Percentiles rank a stretch among this genome's conserved stretches.
phyloP scores from a whole-genome alignment of 2,888 invertebrate genomes.

The Gastrophysa polygoni region DNA sequence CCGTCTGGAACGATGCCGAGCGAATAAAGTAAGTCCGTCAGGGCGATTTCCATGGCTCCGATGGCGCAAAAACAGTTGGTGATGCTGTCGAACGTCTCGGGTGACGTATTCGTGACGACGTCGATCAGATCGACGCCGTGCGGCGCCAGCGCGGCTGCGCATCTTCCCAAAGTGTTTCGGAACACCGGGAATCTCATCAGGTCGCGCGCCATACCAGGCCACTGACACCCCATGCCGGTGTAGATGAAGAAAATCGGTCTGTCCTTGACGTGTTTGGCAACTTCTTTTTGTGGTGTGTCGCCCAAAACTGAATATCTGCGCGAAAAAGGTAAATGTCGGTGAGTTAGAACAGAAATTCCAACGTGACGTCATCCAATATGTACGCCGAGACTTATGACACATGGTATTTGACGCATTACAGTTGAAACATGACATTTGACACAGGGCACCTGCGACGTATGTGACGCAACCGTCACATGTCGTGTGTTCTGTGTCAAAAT shows the following conservation, averaged over 20 bases:
- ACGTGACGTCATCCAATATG: too few relatives aligned
- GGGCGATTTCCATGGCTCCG: constrained; percentile 70
- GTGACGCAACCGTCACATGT: too few relatives aligned
- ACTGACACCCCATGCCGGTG: constrained; percentile 73
- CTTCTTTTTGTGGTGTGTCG: constrained; percentile 29
- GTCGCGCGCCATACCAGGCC: constrained; percentile 67
- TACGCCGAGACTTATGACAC: too few relatives aligned
- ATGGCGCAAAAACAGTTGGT: constrained; percentile 66
- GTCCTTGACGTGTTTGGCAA: constrained; percentile 11
- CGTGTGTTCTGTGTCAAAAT: too few relatives aligned
- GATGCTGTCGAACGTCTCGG: constrained; percentile 60
- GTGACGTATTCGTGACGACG: constrained; percentile 60
- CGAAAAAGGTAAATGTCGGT: constrained; percentile 60
- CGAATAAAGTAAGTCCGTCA: constrained; percentile 80
- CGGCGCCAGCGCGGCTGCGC: constrained; percentile 60
- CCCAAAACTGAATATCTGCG: constrained; percentile 34
- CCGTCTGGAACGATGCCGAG: constrained; percentile 84
- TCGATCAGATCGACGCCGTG: constrained; percentile 62
- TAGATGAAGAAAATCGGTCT: constrained; percentile 69
- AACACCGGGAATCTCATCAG: constrained; percentile 66
- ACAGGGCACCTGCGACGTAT: too few relatives aligned
- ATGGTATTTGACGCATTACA: too few relatives aligned
- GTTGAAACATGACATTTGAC: too few relatives aligned
- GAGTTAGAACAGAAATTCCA: too few relatives aligned
- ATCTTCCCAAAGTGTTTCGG: constrained; percentile 62